A percentile compares a stretch with the other conserved stretches of the same genome.
Conservation (phyloP, 2,888 invertebrate species). For the Andricus curvator region DNA sequence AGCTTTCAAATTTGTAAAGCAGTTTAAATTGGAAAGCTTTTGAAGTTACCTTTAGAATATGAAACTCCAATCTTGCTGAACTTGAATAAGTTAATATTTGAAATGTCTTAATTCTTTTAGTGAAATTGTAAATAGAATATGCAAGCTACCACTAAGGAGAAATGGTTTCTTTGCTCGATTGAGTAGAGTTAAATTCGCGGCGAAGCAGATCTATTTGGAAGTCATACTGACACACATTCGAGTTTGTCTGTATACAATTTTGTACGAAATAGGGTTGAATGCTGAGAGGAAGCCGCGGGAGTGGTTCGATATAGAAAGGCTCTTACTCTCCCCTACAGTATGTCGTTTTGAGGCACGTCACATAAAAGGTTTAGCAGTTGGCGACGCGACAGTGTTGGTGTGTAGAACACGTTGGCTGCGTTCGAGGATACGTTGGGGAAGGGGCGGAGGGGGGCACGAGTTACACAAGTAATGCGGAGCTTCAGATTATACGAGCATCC, state of each 20-base stretch:
- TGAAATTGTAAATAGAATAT: background rate
- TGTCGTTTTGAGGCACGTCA: slow-evolving; percentile 39
- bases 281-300: slow-evolving; percentile 13
- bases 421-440: background rate
- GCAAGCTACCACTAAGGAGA: background rate
- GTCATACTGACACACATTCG: slow-evolving; percentile 20
- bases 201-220: background rate
- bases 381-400: slow-evolving; percentile 14
- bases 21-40: background rate
- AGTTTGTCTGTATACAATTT: slow-evolving; percentile 13
- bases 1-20: background rate
- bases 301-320: slow-evolving; percentile 40
- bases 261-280: slow-evolving; percentile 9
- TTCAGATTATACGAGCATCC: slow-evolving; percentile 35
- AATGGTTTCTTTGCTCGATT: background rate
- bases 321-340: slow-evolving; percentile 7
- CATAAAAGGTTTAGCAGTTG: slow-evolving; percentile 39
- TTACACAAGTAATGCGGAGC: slow-evolving; percentile 35
- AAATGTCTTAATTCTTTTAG: background rate
- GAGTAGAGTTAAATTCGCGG: background rate
- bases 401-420: slow-evolving; percentile 36
- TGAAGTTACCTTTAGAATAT: background rate
- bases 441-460: background rate
- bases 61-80: background rate
- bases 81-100: no score